phyloP scores from a whole-genome alignment of 1,140 invertebrate species.

The Melanaphis sacchari region DNA sequence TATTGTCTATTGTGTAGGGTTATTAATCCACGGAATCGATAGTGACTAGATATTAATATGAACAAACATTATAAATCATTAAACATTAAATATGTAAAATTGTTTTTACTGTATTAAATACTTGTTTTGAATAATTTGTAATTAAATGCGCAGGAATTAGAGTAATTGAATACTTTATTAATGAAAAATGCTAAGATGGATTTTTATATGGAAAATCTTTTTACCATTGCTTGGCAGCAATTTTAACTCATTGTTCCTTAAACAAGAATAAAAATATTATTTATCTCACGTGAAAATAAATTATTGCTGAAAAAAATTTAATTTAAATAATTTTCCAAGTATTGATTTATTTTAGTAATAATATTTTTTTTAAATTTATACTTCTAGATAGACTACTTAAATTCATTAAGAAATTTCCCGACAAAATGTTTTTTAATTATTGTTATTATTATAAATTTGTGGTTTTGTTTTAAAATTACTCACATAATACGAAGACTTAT shows the following conservation, averaged over 20 bases:
- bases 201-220: neutral
- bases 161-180: slow-evolving; percentile 47
- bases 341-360: neutral
- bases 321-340: neutral
- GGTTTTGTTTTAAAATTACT: neutral
- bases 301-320: neutral
- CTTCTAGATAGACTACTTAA: too few relatives aligned
- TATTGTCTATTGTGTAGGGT: neutral
- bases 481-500: neutral
- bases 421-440: too few relatives aligned
- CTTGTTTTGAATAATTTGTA: slow-evolving; percentile 41
- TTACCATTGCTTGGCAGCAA: neutral
- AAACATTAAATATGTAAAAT: neutral
- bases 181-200: neutral
- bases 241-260: neutral
- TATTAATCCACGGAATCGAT: neutral
- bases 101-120: slow-evolving; percentile 10
- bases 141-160: neutral
- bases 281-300: neutral
- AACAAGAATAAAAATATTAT: too few relatives aligned
- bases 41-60: neutral
- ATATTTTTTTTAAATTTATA: neutral
- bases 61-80: neutral
- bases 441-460: neutral
- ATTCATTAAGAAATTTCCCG: too few relatives aligned